These are phyloP conservation scores for Drosophila sucinea DNA, from an alignment of 1,140 invertebrate genomes.

Conservation along the genomic window DNA sequence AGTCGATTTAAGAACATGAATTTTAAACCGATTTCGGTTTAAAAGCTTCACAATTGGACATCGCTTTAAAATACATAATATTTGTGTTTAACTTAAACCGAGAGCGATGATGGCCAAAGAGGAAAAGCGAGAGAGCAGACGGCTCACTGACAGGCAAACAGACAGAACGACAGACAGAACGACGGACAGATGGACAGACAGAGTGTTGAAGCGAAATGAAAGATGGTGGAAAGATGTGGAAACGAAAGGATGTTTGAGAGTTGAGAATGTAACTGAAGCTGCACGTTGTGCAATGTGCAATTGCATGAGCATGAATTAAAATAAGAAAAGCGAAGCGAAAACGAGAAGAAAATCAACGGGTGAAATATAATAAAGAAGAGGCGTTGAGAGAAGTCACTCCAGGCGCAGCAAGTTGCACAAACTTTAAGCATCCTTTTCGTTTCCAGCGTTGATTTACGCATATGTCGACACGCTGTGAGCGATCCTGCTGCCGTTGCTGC, in stretches of 20 bases:
- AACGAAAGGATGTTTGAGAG: background rate
- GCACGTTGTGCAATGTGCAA: slow-evolving; percentile 5
- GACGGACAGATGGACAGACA: background rate
- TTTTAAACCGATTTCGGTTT: background rate
- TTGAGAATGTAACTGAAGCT: background rate
- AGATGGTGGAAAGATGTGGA: slow-evolving; percentile 6
- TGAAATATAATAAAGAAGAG: background rate
- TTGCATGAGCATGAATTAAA: background rate
- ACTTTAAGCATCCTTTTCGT: slow-evolving; percentile 53
- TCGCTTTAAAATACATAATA: background rate
- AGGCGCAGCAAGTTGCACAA: background rate
- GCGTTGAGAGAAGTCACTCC: slow-evolving; percentile 4
- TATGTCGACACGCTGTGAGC: slow-evolving; percentile 25
- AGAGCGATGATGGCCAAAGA: background rate
- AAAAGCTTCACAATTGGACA: background rate
- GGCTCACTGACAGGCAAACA: background rate
- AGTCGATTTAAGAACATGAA: too few species aligned
- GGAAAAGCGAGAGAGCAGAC: background rate
- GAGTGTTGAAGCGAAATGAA: slow-evolving; percentile 1
- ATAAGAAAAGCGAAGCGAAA: background rate
- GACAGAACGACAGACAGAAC: background rate
- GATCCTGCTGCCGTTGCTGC: slow-evolving; percentile 24
- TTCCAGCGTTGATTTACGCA: slow-evolving; percentile 57
- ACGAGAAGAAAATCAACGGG: background rate
- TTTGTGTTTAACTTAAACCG: background rate